Conservation (phyloP, 2,113 vertebrate species). For the Leptobrachium ailaonicum region DNA sequence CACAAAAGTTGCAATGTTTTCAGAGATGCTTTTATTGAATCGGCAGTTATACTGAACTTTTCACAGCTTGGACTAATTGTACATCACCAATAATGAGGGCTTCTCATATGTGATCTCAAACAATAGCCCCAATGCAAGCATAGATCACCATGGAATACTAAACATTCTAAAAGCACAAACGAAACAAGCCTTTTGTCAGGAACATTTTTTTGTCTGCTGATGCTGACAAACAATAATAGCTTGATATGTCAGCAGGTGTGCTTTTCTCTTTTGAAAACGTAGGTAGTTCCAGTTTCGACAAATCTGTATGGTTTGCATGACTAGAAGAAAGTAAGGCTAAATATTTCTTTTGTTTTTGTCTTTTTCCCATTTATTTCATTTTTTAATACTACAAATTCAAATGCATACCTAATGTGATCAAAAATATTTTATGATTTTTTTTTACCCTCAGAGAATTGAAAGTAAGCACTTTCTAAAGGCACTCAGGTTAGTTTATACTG, state of each 20-base stretch:
- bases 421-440: too few relatives aligned
- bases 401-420: too few relatives aligned
- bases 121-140: slow-evolving; percentile 46
- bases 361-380: not conserved
- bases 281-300: slow-evolving; percentile 14
- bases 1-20: slow-evolving; percentile 63
- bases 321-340: slow-evolving; percentile 36
- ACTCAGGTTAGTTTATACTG: too few relatives aligned
- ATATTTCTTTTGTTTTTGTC: not conserved
- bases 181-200: slow-evolving; percentile 55
- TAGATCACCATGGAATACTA: slow-evolving; percentile 51
- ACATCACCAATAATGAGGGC: slow-evolving; percentile 50
- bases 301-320: slow-evolving; percentile 48
- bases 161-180: slow-evolving; percentile 55
- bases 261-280: slow-evolving; percentile 46
- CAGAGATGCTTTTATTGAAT: slow-evolving; percentile 57
- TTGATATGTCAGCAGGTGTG: slow-evolving; percentile 67
- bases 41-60: slow-evolving; percentile 52
- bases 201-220: slow-evolving; percentile 22
- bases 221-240: slow-evolving; percentile 49
- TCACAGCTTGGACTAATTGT: slow-evolving; percentile 60
- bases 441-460: too few relatives aligned
- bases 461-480: too few relatives aligned
- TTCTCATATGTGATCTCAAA: slow-evolving; percentile 40
- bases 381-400: not conserved